Conservation (phyloP, 2,888 invertebrate genomes). For the Tipula lateralis region DNA sequence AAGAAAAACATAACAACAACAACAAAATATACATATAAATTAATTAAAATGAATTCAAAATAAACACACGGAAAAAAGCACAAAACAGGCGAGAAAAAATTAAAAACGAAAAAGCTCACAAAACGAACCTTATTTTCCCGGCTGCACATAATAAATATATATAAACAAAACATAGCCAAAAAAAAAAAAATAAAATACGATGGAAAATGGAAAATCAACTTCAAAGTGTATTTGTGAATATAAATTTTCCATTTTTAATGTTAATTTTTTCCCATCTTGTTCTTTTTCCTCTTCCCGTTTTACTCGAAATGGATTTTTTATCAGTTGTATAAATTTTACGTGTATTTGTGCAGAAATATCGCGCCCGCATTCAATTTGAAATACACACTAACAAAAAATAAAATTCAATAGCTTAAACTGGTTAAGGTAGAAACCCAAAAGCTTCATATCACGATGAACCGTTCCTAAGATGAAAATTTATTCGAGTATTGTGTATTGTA, state of each 20-base stretch:
- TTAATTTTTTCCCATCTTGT: neutral
- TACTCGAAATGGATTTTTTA: neutral
- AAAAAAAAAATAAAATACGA: neutral
- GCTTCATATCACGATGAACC: neutral
- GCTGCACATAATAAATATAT: neutral
- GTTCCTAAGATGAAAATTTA: neutral
- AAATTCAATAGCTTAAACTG: neutral
- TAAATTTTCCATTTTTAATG: conserved; percentile 13
- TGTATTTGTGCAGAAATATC: neutral
- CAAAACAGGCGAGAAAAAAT: neutral
- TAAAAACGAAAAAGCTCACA: neutral
- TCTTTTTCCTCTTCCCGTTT: neutral
- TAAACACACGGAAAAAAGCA: neutral
- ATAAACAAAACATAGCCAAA: neutral
- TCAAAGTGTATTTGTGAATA: conserved; percentile 1
- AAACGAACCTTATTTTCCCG: neutral
- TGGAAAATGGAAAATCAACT: neutral
- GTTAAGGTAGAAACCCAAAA: neutral
- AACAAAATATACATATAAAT: neutral
- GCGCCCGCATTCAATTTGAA: neutral
- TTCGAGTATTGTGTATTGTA: neutral
- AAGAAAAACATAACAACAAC: neutral
- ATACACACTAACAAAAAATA: neutral
- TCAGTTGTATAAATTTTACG: neutral
- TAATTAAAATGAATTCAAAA: neutral